Base-by-base conservation (phyloP, 2,113 vertebrate genomes). In the Corydoras maculifer region DNA sequence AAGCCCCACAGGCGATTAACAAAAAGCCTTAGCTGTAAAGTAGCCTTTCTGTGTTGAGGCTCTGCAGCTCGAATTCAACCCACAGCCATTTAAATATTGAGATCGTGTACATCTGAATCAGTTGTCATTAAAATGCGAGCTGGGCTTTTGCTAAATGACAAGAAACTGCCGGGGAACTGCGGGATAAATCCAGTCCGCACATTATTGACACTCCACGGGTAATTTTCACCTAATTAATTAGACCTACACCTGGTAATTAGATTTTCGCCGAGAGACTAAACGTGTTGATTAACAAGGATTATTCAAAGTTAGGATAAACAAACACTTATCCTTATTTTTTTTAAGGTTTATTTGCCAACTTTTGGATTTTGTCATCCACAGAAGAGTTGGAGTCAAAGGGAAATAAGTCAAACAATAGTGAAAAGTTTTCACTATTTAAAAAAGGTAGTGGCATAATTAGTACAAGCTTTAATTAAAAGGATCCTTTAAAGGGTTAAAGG, bases 161-260 rank as follows among this genome's bases (percentile, higher is more conserved):
- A 81, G 83, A 91, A 90, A 89, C 85, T 90, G 77, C 79, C 69
- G 79, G 76, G 75, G 73, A 76, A 59, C 35, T 68, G 75, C 35
- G 57, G 62, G 79, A 62, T 74, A 53, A 70, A 70, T 70, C 54
- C 58, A 60, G 69, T 14, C 62, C 4, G 35, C 35, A 8, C 35
- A 43, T 43, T 43, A 43, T 43, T 43, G 63, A 78, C 75, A 70
- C 74, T 80, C 84, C 84, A 88, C 75, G 78, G 81, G 84, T 82
- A 77, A 84, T 87, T 87, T 84, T 85, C 88, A 86, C 85, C 86
- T 91, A 92, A 94, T 93, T 92, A 94, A 92, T 88, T 87, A 25
- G 18, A 2, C 18, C 18, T 25, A 89, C 86, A 85, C 81, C 82
- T 85, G 85, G 86, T 95, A 93, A 93, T 95, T 94, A 91, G 92